Evolutionary conservation across 2,113 vertebrate genomes (phyloP).

Genomic region (Odontesthes bonariensis): DNA sequence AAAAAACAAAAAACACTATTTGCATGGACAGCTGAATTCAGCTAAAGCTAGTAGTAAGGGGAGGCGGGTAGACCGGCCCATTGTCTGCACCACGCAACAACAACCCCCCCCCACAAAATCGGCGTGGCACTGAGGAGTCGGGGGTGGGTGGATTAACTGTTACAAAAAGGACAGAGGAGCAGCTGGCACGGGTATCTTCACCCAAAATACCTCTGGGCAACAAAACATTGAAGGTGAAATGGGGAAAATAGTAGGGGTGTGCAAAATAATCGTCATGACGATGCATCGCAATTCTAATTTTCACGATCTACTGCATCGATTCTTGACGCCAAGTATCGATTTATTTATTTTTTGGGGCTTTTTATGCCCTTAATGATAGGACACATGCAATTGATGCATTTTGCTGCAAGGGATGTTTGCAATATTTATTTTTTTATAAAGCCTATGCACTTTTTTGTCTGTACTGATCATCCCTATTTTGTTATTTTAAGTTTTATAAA

Average conservation of each 20-base stretch:
- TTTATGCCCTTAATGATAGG: no score
- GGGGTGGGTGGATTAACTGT: slow-evolving; percentile 63
- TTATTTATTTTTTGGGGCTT: no score
- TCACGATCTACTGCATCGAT: no score
- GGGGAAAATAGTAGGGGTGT: background rate
- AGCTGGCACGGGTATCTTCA: slow-evolving; percentile 49
- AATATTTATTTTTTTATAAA: no score
- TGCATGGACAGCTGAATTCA: slow-evolving; percentile 6
- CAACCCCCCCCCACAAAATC: slow-evolving; percentile 21
- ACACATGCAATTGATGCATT: no score
- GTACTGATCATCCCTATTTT: no score
- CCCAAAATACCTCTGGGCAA: slow-evolving; percentile 28
- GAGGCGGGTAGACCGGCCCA: slow-evolving; percentile 32
- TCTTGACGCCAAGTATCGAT: no score
- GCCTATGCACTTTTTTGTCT: no score
- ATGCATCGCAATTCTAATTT: no score
- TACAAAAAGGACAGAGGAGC: slow-evolving; percentile 44
- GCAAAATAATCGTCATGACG: no score
- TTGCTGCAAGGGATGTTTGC: no score
- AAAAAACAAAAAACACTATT: background rate
- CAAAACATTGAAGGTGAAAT: background rate
- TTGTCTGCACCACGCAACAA: slow-evolving; percentile 64
- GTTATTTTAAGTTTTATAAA: no score
- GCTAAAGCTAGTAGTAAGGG: slow-evolving; percentile 14
- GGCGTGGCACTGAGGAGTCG: slow-evolving; percentile 27